Conservation (phyloP, 1,140 invertebrate species). For the Drosophila orena region DNA sequence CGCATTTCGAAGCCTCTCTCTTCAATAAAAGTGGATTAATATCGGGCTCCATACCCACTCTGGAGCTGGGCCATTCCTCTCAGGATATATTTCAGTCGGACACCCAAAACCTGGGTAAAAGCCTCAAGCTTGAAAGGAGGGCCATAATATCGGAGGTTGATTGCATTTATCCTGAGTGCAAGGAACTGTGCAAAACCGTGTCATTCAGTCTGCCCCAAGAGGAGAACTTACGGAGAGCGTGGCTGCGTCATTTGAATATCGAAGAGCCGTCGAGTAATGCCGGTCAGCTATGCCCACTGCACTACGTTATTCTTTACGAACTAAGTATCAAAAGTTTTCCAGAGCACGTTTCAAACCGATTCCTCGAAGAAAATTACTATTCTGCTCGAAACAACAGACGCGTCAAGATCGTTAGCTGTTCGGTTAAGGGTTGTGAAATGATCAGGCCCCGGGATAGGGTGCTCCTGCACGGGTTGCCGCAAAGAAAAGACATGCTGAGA, state of each 20-base stretch:
- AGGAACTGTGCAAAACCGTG: slow-evolving; percentile 40
- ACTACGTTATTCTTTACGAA: slow-evolving; percentile 56
- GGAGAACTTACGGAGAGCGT: slow-evolving; percentile 24
- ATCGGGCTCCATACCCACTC: slow-evolving; percentile 54
- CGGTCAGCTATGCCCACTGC: slow-evolving; percentile 48
- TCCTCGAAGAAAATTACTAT: slow-evolving; percentile 34
- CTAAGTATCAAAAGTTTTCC: slow-evolving; percentile 33
- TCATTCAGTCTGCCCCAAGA: slow-evolving; percentile 35
- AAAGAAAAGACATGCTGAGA: slow-evolving; percentile 39
- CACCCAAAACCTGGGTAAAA: neutral
- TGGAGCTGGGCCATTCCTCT: slow-evolving; percentile 60
- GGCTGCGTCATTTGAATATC: slow-evolving; percentile 42
- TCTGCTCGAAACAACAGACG: slow-evolving; percentile 38
- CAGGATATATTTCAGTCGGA: slow-evolving; percentile 29
- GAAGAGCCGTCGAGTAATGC: neutral
- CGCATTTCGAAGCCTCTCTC: slow-evolving; percentile 54
- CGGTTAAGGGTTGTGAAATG: slow-evolving; percentile 44
- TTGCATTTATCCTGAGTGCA: slow-evolving; percentile 61
- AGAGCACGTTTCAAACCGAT: slow-evolving; percentile 22
- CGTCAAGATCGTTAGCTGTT: slow-evolving; percentile 48
- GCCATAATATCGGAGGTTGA: neutral
- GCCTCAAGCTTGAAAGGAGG: slow-evolving; percentile 8
- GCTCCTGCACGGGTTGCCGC: slow-evolving; percentile 55
- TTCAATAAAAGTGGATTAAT: slow-evolving; percentile 26
- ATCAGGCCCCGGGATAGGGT: slow-evolving; percentile 51